Base-by-base conservation (phyloP, 1,140 invertebrate genomes). In the Dolichoris vasculosae region DNA sequence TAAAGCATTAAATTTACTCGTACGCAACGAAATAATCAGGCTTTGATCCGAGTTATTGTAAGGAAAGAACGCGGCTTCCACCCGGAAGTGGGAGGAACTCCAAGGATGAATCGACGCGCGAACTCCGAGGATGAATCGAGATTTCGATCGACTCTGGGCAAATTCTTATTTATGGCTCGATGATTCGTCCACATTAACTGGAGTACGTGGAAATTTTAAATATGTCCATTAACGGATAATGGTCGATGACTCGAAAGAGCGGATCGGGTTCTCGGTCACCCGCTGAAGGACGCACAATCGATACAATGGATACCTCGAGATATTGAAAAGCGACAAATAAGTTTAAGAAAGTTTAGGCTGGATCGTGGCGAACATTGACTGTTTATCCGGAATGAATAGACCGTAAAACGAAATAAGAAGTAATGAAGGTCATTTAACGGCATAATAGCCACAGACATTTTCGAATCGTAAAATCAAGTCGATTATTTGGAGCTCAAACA, bases 401-500 rank as follows among this genome's bases (percentile, higher is more conserved):
- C 6, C 38, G 2, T n/a, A 73, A 73, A 73, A 7, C 23, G 20
- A 20, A 73, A 73, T 73, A n/a, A 40, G 26, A 11, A 43, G 69
- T 73, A 73, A 73, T 43, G 69, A 43, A 43, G 40, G 38, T n/a
- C 38, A 38, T 40, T 40, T 43, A 43, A 23, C 23, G 13, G 23
- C 23, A n/a, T 76, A 51, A 76, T 76, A 51, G 75, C 75, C 46
- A n/a, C 1, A 64, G 81, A 63, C 30, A 77, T 84, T 84, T 46
- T 84, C 43, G 35, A 79, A 84, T 84, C 83, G 64, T 84, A 80
- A 85, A 85, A 80, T 77, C 51, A 40, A 79, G 83, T 80, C 83
- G 83, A 85, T 85, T 85, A 85, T 85, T 85, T 79, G 83, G 38
- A 63, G 63, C 46, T 79, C 75, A 63, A 73, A 80, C 32, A 73